Evolutionary conservation across 2,888 invertebrate species (phyloP).

Genomic region (Myopa tessellatipennis): DNA sequence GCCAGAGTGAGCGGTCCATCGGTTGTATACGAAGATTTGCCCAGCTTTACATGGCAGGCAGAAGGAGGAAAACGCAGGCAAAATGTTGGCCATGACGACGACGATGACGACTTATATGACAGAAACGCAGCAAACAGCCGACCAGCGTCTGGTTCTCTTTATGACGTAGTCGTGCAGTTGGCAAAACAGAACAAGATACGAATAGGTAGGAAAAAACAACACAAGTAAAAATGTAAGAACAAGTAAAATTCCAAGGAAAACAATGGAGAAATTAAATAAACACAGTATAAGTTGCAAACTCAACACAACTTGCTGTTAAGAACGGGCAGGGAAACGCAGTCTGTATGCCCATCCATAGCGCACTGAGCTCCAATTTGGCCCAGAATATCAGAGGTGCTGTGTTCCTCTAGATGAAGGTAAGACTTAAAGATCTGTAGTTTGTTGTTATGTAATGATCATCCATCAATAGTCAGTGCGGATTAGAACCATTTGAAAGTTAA

Average conservation of each 20-base stretch:
- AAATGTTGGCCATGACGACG: slow-evolving; percentile 38
- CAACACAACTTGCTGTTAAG: background rate
- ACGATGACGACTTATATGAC: slow-evolving; percentile 17
- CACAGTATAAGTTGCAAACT: background rate
- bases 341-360: background rate
- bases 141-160: background rate
- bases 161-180: slow-evolving; percentile 31
- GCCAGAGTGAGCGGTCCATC: background rate
- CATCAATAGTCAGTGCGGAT: too few species aligned
- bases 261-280: slow-evolving; percentile 16
- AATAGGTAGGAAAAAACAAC: slow-evolving; percentile 1
- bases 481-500: too few species aligned
- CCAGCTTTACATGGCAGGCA: background rate
- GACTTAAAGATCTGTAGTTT: too few species aligned
- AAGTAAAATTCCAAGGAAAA: slow-evolving; percentile 1
- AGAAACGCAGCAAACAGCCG: slow-evolving; percentile 18
- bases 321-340: background rate
- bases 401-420: too few species aligned
- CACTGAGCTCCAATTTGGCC: background rate
- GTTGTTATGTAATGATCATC: too few species aligned
- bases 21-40: slow-evolving; percentile 1
- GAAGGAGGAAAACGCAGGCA: background rate
- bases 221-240: background rate
- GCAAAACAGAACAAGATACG: slow-evolving; percentile 19
- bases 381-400: background rate